A percentile compares a stretch with the other conserved stretches of the same genome.
Evolutionary conservation across 2,797 vertebrate species (phyloP).

Genomic region (Gephyroberyx darwinii): DNA sequence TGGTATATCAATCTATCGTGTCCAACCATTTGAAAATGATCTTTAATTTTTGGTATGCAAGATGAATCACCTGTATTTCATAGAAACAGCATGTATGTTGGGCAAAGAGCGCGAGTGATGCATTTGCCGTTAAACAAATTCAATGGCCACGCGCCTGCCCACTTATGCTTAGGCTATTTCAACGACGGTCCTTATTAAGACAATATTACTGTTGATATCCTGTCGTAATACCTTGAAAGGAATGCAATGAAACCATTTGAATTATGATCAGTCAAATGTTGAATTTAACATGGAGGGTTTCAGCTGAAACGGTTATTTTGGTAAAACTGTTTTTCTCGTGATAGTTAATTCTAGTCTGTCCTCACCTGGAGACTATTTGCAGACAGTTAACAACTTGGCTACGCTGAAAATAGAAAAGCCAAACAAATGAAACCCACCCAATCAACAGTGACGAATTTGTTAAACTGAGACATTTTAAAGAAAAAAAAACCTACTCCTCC

Average conservation of each 20-base stretch:
- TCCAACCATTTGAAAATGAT: too few species aligned
- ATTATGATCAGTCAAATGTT: neutral
- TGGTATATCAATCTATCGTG: too few species aligned
- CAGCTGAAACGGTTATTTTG: neutral
- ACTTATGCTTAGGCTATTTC: too few species aligned
- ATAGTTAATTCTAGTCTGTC: neutral
- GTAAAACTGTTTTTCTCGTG: neutral
- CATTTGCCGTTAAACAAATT: neutral
- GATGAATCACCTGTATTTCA: neutral
- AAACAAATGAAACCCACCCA: neutral
- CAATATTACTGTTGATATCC: too few species aligned
- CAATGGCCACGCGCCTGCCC: neutral
- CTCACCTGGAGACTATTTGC: neutral
- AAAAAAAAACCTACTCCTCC: too few species aligned
- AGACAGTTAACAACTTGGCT: too few species aligned
- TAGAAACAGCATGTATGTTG: neutral
- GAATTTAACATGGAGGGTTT: slow-evolving; percentile 1
- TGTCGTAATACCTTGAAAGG: neutral
- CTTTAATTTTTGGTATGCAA: too few species aligned
- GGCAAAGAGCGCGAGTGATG: neutral
- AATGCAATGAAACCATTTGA: neutral
- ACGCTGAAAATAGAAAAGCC: neutral
- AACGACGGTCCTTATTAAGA: too few species aligned
- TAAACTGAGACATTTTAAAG: neutral
- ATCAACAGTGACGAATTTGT: slow-evolving; percentile 15